Conservation (phyloP, 2,113 vertebrate species). For the Fukomys damarensis region DNA sequence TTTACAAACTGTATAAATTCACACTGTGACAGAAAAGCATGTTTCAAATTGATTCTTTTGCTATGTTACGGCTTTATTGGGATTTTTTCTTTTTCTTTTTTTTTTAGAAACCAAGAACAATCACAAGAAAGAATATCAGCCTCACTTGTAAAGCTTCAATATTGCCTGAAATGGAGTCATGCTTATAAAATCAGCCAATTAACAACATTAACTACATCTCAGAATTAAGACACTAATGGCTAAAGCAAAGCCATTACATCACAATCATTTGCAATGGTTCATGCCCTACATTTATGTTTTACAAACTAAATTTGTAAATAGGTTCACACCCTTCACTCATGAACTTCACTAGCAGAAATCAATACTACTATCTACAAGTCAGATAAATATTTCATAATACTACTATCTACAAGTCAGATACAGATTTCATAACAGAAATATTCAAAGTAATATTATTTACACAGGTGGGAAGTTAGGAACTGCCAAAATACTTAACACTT, state of each 20-base stretch:
- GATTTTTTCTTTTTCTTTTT: too few species aligned
- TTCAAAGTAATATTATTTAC: background rate
- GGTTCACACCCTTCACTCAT: background rate
- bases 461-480: background rate
- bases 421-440: background rate
- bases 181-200: background rate
- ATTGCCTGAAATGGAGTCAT: background rate
- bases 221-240: background rate
- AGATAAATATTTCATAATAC: background rate
- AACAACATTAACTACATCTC: background rate
- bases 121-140: background rate
- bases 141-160: background rate
- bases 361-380: background rate
- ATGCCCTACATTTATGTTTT: background rate
- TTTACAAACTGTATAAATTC: constrained; percentile 19
- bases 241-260: background rate
- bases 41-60: background rate
- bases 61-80: background rate
- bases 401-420: background rate
- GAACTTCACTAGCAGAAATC: constrained; percentile 15
- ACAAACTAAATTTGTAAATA: constrained; percentile 26
- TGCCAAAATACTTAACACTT: background rate
- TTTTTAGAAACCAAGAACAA: constrained; percentile 41
- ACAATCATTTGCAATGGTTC: background rate
- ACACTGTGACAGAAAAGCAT: background rate